These are phyloP conservation scores for Nesogale talazaci DNA, from an alignment of 2,113 vertebrate genomes.

Conservation along the genomic window DNA sequence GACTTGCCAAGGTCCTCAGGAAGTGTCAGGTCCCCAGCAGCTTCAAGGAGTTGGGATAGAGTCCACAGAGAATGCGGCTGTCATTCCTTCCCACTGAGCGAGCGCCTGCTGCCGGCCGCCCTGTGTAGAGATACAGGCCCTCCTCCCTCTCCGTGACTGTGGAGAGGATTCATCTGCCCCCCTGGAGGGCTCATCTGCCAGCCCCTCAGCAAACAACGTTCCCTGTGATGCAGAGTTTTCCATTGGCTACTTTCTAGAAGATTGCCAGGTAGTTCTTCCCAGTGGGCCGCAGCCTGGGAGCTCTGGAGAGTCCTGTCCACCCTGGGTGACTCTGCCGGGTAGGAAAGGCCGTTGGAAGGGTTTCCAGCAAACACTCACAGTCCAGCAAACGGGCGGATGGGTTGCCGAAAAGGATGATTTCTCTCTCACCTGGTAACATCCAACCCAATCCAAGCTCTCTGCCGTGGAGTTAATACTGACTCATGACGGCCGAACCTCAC, in stretches of 20 bases:
- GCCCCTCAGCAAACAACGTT: background rate
- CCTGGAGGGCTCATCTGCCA: background rate
- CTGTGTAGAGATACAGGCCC: background rate
- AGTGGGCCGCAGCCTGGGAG: background rate
- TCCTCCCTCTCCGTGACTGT: background rate
- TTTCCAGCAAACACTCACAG: background rate
- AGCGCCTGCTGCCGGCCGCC: background rate
- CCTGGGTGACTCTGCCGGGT: background rate
- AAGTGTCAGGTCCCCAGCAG: background rate
- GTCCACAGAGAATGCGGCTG: too few relatives aligned
- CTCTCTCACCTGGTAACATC: background rate
- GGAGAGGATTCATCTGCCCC: background rate
- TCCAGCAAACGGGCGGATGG: background rate
- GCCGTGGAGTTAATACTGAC: too few relatives aligned
- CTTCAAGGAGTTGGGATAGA: background rate
- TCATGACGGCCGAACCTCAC: too few relatives aligned
- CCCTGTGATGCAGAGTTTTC: background rate
- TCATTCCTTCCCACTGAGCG: background rate
- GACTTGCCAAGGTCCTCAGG: rapidly evolving
- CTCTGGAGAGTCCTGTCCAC: background rate
- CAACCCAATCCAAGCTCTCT: too few relatives aligned
- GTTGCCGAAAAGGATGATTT: background rate
- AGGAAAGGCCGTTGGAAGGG: background rate
- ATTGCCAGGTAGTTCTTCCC: background rate
- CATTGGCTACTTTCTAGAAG: too few relatives aligned